Percentiles rank a stretch among this genome's conserved stretches.
Evolutionary conservation across 2,888 invertebrate species (phyloP).

Genomic region (Congeria kusceri): DNA sequence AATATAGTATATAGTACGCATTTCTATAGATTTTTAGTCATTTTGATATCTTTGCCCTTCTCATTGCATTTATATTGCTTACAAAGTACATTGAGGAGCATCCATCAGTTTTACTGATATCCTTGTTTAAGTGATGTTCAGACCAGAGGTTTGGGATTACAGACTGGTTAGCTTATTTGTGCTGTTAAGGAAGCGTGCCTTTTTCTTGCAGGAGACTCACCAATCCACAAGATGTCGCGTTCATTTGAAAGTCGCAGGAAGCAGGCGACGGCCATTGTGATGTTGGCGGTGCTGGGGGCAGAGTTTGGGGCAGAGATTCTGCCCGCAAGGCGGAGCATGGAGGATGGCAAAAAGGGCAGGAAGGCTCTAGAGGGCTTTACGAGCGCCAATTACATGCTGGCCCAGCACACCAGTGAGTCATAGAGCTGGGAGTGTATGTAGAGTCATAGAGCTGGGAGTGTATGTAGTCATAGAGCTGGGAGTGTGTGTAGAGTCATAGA

Average conservation of each 20-base stretch:
- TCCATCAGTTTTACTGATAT: too few relatives aligned
- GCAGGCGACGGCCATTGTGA: conserved; percentile 98
- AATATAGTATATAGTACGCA: too few relatives aligned
- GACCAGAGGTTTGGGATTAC: too few relatives aligned
- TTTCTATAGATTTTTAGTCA: too few relatives aligned
- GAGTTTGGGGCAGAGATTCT: conserved; percentile 98
- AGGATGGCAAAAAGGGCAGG: conserved; percentile 89
- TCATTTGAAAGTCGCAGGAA: conserved; percentile 88
- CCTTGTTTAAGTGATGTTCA: too few relatives aligned
- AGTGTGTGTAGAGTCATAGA: too few relatives aligned
- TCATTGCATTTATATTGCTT: too few relatives aligned
- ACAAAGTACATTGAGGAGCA: too few relatives aligned
- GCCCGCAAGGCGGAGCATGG: conserved; percentile 85
- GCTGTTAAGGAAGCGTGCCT: background rate
- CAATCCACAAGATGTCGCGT: conserved; percentile 75
- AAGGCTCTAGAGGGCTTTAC: conserved; percentile 94
- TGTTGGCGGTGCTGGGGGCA: conserved; percentile 98
- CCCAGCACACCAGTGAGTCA: conserved; percentile 92
- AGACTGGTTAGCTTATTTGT: background rate
- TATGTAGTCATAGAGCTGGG: too few relatives aligned
- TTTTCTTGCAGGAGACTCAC: conserved; percentile 70
- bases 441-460: too few relatives aligned
- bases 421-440: too few relatives aligned
- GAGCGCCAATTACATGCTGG: conserved; percentile 93
- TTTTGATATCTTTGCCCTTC: too few relatives aligned